These are phyloP conservation scores for Sebastes fasciatus DNA, from an alignment of 2,113 vertebrate species.

Conservation along the genomic window DNA sequence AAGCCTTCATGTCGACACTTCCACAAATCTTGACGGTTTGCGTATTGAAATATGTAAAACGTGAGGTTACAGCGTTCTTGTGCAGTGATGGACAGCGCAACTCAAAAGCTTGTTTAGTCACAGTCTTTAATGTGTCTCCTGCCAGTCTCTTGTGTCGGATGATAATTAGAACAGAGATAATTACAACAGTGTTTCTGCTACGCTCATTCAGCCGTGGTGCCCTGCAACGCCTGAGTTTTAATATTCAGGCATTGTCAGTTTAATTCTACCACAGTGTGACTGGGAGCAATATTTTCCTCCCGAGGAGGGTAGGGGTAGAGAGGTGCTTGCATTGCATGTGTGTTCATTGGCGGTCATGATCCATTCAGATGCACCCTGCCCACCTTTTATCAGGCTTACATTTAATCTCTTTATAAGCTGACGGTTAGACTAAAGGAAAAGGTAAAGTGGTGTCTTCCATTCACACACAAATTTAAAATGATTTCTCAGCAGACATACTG, in stretches of 20 bases:
- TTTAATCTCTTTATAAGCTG: neutral
- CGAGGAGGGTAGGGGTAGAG: neutral
- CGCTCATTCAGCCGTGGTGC: neutral
- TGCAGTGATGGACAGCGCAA: neutral
- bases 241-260: conserved; percentile 2
- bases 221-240: neutral
- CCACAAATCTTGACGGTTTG: neutral
- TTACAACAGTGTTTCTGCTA: conserved; percentile 6
- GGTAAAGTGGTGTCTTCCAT: neutral
- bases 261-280: neutral
- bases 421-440: neutral
- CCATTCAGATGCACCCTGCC: neutral
- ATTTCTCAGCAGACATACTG: neutral
- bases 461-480: neutral
- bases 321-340: neutral
- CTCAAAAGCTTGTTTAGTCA: neutral
- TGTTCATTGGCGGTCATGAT: neutral
- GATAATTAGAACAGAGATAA: conserved; percentile 10
- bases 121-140: neutral
- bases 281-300: neutral
- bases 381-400: neutral
- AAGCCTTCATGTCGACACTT: neutral
- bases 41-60: neutral
- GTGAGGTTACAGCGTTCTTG: neutral
- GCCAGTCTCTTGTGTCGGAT: neutral